Evolutionary conservation across 2,797 vertebrate genomes (phyloP).

Genomic region (Mareca strepera): DNA sequence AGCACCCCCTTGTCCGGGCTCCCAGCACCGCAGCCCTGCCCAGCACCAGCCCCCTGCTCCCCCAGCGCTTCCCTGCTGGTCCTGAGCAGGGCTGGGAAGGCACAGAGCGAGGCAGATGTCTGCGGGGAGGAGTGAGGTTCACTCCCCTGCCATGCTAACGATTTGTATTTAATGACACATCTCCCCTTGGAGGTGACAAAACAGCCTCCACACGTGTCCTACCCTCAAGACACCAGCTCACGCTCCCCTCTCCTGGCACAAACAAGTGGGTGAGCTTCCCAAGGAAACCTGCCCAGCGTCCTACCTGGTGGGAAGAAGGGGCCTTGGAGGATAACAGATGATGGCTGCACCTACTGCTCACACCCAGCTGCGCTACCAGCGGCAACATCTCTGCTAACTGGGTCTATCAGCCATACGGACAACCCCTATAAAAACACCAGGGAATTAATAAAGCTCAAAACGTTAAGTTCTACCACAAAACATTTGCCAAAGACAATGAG

Average conservation of each 20-base stretch:
- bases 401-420: neutral
- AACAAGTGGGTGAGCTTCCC: neutral
- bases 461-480: constrained; percentile 15
- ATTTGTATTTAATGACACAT: constrained; percentile 14
- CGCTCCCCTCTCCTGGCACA: neutral
- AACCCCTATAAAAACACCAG: constrained; percentile 32
- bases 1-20: neutral
- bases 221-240: neutral
- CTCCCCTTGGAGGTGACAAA: neutral
- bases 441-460: constrained; percentile 29
- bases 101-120: neutral
- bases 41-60: neutral
- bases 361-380: neutral
- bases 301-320: neutral
- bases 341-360: neutral
- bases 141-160: neutral
- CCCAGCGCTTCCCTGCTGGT: neutral
- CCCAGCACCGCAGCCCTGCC: neutral
- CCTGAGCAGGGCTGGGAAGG: neutral
- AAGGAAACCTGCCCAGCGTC: neutral
- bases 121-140: neutral
- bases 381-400: neutral
- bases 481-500: constrained; percentile 42
- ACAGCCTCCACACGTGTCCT: neutral
- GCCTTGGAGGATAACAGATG: neutral